Evolutionary conservation across 1,140 invertebrate genomes (phyloP).

Genomic region (Drosophila virilis): DNA sequence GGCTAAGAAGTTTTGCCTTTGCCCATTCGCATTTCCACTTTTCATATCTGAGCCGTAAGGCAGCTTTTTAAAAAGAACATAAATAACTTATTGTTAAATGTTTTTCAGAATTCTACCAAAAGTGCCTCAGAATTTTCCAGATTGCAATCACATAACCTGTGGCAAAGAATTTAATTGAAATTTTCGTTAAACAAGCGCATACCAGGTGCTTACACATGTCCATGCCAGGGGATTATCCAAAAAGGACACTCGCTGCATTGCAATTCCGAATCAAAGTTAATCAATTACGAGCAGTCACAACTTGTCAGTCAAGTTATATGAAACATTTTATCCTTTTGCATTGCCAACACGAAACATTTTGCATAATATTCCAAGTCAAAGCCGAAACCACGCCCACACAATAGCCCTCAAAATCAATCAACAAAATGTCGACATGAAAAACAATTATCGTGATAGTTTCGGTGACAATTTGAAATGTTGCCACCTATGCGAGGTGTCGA

Average conservation of each 20-base stretch:
- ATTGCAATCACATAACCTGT: constrained; percentile 17
- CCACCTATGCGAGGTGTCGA: constrained; percentile 57
- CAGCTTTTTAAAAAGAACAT: constrained; percentile 29
- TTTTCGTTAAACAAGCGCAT: constrained; percentile 24
- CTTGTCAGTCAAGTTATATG: constrained; percentile 60
- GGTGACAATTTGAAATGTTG: constrained; percentile 73
- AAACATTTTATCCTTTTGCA: constrained; percentile 32
- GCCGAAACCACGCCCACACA: background rate
- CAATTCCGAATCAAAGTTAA: constrained; percentile 69
- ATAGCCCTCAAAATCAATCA: constrained; percentile 40
- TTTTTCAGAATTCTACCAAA: background rate
- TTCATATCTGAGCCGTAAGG: constrained; percentile 26
- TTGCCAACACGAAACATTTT: constrained; percentile 55
- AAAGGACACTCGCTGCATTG: constrained; percentile 1
- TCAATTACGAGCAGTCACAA: constrained; percentile 70
- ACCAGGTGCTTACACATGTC: constrained; percentile 39
- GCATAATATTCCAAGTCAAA: constrained; percentile 24
- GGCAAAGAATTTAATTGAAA: constrained; percentile 31
- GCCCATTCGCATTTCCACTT: constrained; percentile 44
- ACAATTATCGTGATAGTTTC: constrained; percentile 78
- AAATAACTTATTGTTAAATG: constrained; percentile 48
- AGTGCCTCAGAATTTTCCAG: background rate
- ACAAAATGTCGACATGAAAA: constrained; percentile 56
- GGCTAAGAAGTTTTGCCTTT: constrained; percentile 73
- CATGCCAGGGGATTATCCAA: constrained; percentile 9